phyloP scores from a whole-genome alignment of 1,140 invertebrate species.

The Diorhabda elongata region DNA sequence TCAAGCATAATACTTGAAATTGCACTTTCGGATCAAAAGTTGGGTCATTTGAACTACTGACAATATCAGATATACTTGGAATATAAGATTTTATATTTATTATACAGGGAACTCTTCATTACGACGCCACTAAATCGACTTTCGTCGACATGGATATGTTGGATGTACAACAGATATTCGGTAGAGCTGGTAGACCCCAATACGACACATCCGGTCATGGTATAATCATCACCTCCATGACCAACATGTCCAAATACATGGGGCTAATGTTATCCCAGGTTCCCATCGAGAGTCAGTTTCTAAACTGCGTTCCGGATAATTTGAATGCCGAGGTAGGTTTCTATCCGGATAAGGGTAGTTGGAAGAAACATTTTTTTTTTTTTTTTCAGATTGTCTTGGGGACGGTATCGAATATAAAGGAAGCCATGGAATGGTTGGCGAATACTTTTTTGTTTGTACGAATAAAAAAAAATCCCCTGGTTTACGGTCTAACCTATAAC shows the following conservation, averaged over 20 bases:
- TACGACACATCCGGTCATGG: conserved; percentile 89
- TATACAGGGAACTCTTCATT: conserved; percentile 89
- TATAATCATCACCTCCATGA: conserved; percentile 91
- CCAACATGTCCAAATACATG: conserved; percentile 92
- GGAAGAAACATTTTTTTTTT: conserved; percentile 7
- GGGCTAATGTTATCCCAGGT: conserved; percentile 93
- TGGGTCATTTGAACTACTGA: too few species aligned
- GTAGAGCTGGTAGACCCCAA: conserved; percentile 93
- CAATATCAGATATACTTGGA: not conserved
- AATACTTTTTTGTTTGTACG: conserved; percentile 96
- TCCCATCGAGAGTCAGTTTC: conserved; percentile 97
- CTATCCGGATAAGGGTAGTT: not conserved
- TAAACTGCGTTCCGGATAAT: conserved; percentile 89
- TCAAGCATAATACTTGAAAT: too few species aligned
- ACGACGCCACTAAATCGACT: conserved; percentile 90
- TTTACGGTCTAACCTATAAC: conserved; percentile 46
- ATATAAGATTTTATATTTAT: not conserved
- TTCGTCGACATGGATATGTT: conserved; percentile 95
- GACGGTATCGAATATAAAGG: conserved; percentile 91
- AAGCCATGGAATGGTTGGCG: conserved; percentile 96
- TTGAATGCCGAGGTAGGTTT: conserved; percentile 89
- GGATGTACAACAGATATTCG: conserved; percentile 99
- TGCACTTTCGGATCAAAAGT: too few species aligned
- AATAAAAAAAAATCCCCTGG: conserved; percentile 89
- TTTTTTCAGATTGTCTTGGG: conserved; percentile 76